Conservation (phyloP, 1,140 invertebrate species). For the Drosophila grimshawi region DNA sequence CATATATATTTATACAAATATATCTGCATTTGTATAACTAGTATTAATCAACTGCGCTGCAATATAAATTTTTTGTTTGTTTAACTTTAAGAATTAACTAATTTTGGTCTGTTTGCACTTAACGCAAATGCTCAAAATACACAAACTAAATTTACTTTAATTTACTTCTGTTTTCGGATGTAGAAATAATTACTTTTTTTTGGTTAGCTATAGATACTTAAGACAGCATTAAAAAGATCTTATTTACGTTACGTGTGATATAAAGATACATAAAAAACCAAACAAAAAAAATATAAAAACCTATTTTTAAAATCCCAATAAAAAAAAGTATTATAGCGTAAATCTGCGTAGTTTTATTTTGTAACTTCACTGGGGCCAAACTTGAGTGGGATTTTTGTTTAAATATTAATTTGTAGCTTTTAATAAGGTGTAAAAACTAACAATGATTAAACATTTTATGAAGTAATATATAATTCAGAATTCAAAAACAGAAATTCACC, state of each 20-base stretch:
- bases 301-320: slow-evolving; percentile 80
- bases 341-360: slow-evolving; percentile 6
- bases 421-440: no score
- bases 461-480: background rate
- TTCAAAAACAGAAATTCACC: background rate
- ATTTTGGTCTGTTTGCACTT: slow-evolving; percentile 32
- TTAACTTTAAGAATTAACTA: slow-evolving; percentile 48
- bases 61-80: slow-evolving; percentile 53
- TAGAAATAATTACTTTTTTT: slow-evolving; percentile 55
- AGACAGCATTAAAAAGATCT: slow-evolving; percentile 79
- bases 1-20: slow-evolving; percentile 33
- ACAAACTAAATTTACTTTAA: slow-evolving; percentile 45
- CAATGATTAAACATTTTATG: no score
- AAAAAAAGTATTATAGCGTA: slow-evolving; percentile 81
- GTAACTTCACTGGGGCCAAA: background rate
- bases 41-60: slow-evolving; percentile 60
- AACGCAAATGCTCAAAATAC: slow-evolving; percentile 52
- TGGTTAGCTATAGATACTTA: slow-evolving; percentile 69
- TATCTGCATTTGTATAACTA: slow-evolving; percentile 54
- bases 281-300: slow-evolving; percentile 75
- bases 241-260: slow-evolving; percentile 80
- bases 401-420: no score
- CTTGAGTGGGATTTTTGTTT: background rate
- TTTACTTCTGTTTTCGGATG: slow-evolving; percentile 57
- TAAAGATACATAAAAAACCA: slow-evolving; percentile 70